These are phyloP conservation scores for Tragelaphus buxtoni DNA, from an alignment of 2,113 vertebrate genomes.

Conservation along the genomic window DNA sequence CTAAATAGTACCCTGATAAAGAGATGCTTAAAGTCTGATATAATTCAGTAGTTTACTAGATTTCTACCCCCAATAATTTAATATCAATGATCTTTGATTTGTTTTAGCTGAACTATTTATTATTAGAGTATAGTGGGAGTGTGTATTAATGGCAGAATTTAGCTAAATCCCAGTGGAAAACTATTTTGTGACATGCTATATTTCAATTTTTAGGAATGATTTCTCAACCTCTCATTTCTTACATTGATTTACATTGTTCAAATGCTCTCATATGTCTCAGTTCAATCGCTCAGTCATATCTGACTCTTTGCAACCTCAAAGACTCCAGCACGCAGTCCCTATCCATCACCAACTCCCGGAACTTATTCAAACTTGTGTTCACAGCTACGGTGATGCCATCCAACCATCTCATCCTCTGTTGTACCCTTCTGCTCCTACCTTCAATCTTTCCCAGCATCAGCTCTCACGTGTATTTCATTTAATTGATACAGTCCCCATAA, in stretches of 20 bases:
- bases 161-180: not conserved
- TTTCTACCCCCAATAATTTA: not conserved
- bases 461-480: not conserved
- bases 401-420: not conserved
- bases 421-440: not conserved
- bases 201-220: not conserved
- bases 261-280: not conserved
- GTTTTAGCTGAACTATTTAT: slow-evolving; percentile 36
- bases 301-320: not conserved
- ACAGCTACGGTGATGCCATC: not conserved
- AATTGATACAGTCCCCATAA: not conserved
- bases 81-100: not conserved
- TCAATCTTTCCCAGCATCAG: not conserved
- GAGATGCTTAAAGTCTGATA: slow-evolving; percentile 22
- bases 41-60: slow-evolving; percentile 30
- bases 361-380: too few relatives aligned
- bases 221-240: not conserved
- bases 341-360: not conserved
- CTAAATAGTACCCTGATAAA: slow-evolving; percentile 26
- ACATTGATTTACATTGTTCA: not conserved
- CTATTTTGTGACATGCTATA: not conserved
- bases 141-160: not conserved
- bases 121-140: not conserved
- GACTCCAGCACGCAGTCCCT: not conserved
- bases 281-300: not conserved